Evolutionary conservation across 2,888 invertebrate species (phyloP).

Genomic region (Heliconius charithonia): DNA sequence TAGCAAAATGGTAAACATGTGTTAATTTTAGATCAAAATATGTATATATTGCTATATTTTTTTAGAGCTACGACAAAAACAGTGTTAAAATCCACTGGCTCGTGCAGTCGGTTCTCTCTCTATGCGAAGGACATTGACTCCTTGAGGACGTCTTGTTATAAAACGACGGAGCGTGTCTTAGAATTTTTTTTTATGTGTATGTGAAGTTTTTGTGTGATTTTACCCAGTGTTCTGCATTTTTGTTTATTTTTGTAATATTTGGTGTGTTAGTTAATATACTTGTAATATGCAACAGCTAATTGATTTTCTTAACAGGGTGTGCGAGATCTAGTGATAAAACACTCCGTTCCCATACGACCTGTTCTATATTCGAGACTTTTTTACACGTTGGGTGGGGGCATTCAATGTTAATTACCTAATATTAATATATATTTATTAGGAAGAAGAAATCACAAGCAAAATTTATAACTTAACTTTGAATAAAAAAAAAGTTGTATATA

Average conservation of each 20-base stretch:
- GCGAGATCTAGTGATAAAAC: too few species aligned
- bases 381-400: too few species aligned
- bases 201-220: neutral
- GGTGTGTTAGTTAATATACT: neutral
- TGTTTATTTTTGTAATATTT: neutral
- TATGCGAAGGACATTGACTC: conserved; percentile 30
- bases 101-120: neutral
- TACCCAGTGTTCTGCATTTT: neutral
- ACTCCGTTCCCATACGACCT: too few species aligned
- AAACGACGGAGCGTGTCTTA: conserved; percentile 35
- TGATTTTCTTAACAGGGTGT: neutral
- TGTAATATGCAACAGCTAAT: neutral
- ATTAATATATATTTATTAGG: too few species aligned
- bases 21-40: neutral
- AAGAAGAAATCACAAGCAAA: too few species aligned
- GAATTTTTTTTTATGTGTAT: conserved; percentile 24
- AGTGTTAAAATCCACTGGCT: conserved; percentile 4
- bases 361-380: too few species aligned
- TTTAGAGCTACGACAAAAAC: neutral
- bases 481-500: too few species aligned
- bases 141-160: conserved; percentile 29
- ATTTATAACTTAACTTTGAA: too few species aligned
- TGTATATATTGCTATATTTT: neutral
- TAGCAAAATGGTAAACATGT: neutral
- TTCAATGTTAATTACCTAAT: too few species aligned